Evolutionary conservation across 2,888 invertebrate genomes (phyloP), one percentile per base, ranked within the genome.

Genomic region (Silvanus unidentatus): DNA sequence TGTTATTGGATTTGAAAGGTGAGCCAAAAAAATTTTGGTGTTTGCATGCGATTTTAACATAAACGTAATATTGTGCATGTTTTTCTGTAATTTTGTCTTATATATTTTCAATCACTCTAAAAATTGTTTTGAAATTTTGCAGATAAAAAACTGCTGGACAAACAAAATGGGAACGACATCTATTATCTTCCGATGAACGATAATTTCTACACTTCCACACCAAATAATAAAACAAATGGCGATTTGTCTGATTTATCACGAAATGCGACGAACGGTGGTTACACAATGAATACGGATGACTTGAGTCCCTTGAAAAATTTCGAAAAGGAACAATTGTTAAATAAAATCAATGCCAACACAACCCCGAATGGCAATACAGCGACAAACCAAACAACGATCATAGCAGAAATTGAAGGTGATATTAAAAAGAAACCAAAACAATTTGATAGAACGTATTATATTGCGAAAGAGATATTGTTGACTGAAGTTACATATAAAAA

Each of bases 401-500:
- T 68, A 32, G 71, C 71, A 1, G 71, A 72, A 35, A 70, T 71
- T 16, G 72, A 72, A 52, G 69, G 69, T 2, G 71, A 71, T 50
- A 63, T 68, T 8, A 71, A 69, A 51, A 71, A 68, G 48, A 73
- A 69, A 48, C 54, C 60, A 1, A 63, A 63, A 50, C 56, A 59
- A 47, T 47, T 50, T 12, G 86, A 86, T 60, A 81, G 79, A 62
- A 81, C 82, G 12, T 92, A 90, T 71, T 92, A 85, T 69, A 83
- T 93, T 55, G 86, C 88, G 40, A 95, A 95, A 71, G 96, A 97
- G 73, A 77, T 97, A 57, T 77, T 96, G 43, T 94, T 94, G 90
- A 96, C 95, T 0, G 96, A 97, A 69, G 77, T 95, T 56, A 96
- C 96, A 0, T 96, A 95, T 71, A 91, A 91, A 65, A 88, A 93